Percentiles rank a stretch among this genome's conserved stretches.
Evolutionary conservation across 2,797 vertebrate genomes (phyloP).

Genomic region (Anabacerthia variegaticeps): DNA sequence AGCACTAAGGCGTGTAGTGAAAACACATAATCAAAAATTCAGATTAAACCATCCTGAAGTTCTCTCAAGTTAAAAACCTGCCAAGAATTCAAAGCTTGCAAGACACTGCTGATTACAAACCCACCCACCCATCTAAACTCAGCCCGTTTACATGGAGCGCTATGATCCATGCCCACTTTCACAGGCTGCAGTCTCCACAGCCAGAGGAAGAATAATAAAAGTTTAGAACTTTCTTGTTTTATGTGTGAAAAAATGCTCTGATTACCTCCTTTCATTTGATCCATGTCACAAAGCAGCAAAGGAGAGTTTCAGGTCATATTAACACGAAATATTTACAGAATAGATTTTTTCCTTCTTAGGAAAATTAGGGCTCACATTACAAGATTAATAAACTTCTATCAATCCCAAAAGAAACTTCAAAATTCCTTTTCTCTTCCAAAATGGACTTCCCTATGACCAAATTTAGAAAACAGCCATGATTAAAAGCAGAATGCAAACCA

Average conservation of each 20-base stretch:
- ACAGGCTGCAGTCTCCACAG: neutral
- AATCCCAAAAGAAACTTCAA: slow-evolving; percentile 58
- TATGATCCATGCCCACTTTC: neutral
- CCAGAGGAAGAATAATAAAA: neutral
- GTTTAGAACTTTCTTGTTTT: neutral
- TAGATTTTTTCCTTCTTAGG: slow-evolving; percentile 23
- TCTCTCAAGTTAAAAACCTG: neutral
- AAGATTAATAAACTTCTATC: slow-evolving; percentile 53
- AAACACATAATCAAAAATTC: neutral
- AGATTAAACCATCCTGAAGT: neutral
- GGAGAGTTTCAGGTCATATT: neutral
- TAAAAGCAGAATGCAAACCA: slow-evolving; percentile 40
- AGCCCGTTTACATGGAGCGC: accelerated
- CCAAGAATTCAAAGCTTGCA: neutral
- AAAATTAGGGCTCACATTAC: slow-evolving; percentile 27
- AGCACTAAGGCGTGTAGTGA: neutral
- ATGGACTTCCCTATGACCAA: slow-evolving; percentile 3
- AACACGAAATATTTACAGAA: slow-evolving; percentile 5
- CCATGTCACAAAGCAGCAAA: neutral
- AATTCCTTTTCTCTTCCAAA: slow-evolving; percentile 59
- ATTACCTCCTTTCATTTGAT: neutral
- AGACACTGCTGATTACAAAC: neutral
- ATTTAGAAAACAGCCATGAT: slow-evolving; percentile 26
- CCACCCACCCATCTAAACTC: neutral
- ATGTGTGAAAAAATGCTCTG: neutral